Evolutionary conservation across 2,113 vertebrate genomes (phyloP), one percentile per base, ranked within the genome.

Genomic region (Chloebia gouldiae): DNA sequence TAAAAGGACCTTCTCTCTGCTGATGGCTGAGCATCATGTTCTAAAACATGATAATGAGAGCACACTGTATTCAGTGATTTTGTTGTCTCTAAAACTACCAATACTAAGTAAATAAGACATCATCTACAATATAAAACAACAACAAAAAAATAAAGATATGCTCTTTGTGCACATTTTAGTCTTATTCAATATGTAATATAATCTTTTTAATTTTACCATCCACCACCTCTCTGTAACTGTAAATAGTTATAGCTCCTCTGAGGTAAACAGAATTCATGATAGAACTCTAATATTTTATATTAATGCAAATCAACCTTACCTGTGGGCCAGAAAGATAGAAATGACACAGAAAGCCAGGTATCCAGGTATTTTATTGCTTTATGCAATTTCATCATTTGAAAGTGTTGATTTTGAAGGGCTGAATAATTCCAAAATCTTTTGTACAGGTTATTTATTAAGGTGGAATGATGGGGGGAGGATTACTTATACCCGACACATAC

Each of bases 381-480:
- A 44, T n/a, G 12, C 22, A 65, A 7, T 59, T 76, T 76, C 4
- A 1, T 66, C 22, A 7, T 59, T 35, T 42, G 51, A 16, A 57
- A 66, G 16, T 40, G 21, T 50, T 50, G 57, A 21, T 42, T 76
- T 76, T 21, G 31, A 50, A 57, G 35, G 31, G 16, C 16, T 35
- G 13, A 17, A 25, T 42, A 31, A 57, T 57, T 66, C 42, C 13
- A 66, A 66, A 42, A 65, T 42, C 23, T 42, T 75, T 57, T 57
- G 10, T 30, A 30, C 15, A 5, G 8, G 5, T 40, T 40, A 11
- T 65, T 73, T 30, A 21, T 66, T 57, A 49, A 50, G 8, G 25
- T 25, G 9, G 16, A 50, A 57, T 57, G 10, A 17, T 0, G 0
- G 13, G 35, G 27, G 21, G 3, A 57, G 13, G 24, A 42, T 65